Evolutionary conservation across 2,113 vertebrate genomes (phyloP).

Genomic region (Ictalurus furcatus): DNA sequence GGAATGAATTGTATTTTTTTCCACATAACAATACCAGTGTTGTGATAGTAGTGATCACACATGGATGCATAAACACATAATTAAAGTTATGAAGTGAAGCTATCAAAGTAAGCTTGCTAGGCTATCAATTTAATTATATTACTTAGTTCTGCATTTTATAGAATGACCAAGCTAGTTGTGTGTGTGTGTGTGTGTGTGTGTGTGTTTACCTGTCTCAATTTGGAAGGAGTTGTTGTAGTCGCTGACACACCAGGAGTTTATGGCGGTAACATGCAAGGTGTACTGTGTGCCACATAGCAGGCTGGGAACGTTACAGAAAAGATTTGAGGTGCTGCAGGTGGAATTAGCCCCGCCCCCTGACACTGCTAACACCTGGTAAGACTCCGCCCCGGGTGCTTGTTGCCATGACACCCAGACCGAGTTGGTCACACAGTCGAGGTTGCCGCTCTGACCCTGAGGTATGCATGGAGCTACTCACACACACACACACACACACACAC

Average conservation of each 20-base stretch:
- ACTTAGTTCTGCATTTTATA: neutral
- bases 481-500: constrained; percentile 27
- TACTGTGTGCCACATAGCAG: constrained; percentile 71
- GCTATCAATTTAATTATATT: neutral
- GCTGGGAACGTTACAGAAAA: constrained; percentile 63
- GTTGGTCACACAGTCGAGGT: constrained; percentile 72
- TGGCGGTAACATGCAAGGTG: constrained; percentile 64
- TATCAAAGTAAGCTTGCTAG: neutral
- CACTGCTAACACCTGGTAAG: constrained; percentile 63
- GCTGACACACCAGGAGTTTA: constrained; percentile 66
- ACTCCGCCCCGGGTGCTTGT: constrained; percentile 48
- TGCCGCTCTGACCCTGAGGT: constrained; percentile 56
- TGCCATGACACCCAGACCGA: constrained; percentile 68
- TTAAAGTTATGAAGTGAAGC: neutral
- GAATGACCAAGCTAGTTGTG: neutral
- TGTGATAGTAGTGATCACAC: neutral
- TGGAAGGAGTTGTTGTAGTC: constrained; percentile 56
- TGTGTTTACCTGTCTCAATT: constrained; percentile 69
- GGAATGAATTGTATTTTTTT: neutral
- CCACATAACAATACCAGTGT: neutral
- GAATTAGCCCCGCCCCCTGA: constrained; percentile 53
- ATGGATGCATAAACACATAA: neutral
- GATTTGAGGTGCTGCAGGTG: constrained; percentile 54
- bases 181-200: constrained; percentile 11
- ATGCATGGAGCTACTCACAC: constrained; percentile 69